These are phyloP conservation scores for Trematomus bernacchii DNA, from an alignment of 2,797 vertebrate genomes.

Conservation along the genomic window DNA sequence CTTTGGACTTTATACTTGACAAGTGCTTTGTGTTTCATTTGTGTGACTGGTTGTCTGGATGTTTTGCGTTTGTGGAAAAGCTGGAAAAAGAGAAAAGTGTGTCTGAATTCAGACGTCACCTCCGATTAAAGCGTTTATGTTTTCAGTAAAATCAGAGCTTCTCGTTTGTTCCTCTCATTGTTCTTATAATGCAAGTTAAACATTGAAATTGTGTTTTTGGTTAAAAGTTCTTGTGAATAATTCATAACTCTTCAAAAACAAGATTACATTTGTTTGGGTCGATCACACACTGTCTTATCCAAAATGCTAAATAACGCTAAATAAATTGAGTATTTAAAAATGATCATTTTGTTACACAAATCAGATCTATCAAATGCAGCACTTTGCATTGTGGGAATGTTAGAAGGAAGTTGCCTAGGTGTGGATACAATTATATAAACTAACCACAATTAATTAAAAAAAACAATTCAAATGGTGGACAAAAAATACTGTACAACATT, in stretches of 20 bases:
- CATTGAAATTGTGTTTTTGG: no score
- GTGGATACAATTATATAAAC: neutral
- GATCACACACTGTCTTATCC: neutral
- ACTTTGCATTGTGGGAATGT: neutral
- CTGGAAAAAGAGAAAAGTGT: conserved; percentile 36
- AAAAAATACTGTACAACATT: neutral
- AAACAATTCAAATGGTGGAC: neutral
- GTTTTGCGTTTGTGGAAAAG: conserved; percentile 53
- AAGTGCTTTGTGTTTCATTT: conserved; percentile 53
- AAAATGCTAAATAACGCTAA: no score
- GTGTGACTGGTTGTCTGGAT: conserved; percentile 50
- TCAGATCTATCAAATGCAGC: neutral
- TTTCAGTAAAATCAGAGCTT: conserved; percentile 59
- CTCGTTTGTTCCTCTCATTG: conserved; percentile 60
- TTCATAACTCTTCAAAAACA: neutral
- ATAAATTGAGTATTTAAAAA: neutral
- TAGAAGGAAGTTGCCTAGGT: neutral
- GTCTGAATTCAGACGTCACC: conserved; percentile 67
- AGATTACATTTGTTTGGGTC: neutral
- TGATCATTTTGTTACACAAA: neutral
- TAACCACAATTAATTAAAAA: no score
- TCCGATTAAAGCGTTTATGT: conserved; percentile 74
- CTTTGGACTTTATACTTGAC: conserved; percentile 72
- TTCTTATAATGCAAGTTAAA: neutral
- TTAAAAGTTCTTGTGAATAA: no score